Conservation (phyloP, 2,888 invertebrate genomes). For the Gasteruption jaculator region DNA sequence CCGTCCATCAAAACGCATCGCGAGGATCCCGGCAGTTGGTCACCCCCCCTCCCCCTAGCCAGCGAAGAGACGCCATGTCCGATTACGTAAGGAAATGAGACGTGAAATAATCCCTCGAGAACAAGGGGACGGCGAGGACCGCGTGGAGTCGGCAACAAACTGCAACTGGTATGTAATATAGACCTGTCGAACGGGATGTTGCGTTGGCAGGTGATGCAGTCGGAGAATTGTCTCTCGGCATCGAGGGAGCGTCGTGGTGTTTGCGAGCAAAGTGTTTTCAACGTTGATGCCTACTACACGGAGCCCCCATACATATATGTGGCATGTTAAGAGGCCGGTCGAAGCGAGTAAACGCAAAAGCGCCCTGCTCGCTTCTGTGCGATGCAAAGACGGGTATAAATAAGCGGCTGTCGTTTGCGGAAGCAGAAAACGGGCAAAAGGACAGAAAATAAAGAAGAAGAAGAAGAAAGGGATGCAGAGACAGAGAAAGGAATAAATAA, state of each 20-base stretch:
- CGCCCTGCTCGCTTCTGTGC: slow-evolving; percentile 43
- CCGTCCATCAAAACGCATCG: too few relatives aligned
- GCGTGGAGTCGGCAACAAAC: too few relatives aligned
- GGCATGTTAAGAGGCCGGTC: too few relatives aligned
- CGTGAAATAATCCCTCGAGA: too few relatives aligned
- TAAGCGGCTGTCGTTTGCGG: slow-evolving; percentile 53
- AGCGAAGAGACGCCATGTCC: too few relatives aligned
- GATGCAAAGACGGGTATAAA: slow-evolving; percentile 52
- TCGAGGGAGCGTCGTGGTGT: slow-evolving; percentile 24
- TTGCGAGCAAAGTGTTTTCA: slow-evolving; percentile 28
- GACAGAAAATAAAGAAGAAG: slow-evolving; percentile 45
- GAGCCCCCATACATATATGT: slow-evolving; percentile 8
- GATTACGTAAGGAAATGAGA: too few relatives aligned
- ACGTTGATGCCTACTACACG: slow-evolving; percentile 28
- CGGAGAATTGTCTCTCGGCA: slow-evolving; percentile 35
- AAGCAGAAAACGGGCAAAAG: slow-evolving; percentile 51
- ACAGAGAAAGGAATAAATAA: slow-evolving; percentile 19
- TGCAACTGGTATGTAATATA: slow-evolving; percentile 31
- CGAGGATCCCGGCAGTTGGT: too few relatives aligned
- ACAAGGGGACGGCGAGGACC: too few relatives aligned
- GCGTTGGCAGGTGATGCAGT: slow-evolving; percentile 43
- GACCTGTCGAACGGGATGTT: slow-evolving; percentile 34
- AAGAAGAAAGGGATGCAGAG: slow-evolving; percentile 26
- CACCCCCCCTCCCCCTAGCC: too few relatives aligned
- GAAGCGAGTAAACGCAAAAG: slow-evolving; percentile 41